Conservation (phyloP, 1,140 invertebrate genomes). For the Paracyclopina nana region DNA sequence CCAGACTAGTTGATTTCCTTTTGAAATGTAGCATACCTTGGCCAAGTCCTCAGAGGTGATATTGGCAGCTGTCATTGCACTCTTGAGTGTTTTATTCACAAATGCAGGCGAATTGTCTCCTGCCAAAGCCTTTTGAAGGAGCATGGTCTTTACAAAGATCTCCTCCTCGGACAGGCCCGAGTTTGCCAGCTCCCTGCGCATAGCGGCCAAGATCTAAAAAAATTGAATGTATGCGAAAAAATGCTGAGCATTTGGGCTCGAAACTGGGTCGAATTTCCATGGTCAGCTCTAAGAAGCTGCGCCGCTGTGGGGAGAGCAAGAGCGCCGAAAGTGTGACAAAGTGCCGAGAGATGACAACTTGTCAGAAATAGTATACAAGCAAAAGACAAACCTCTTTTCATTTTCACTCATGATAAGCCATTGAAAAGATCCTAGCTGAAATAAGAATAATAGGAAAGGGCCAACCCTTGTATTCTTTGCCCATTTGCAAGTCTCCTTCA, state of each 20-base stretch:
- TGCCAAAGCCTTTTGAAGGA: slow-evolving; percentile 16
- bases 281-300: no score
- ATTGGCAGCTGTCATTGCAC: slow-evolving; percentile 12
- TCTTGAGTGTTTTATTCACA: slow-evolving; percentile 16
- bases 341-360: no score
- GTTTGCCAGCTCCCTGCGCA: slow-evolving; percentile 13
- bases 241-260: neutral
- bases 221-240: neutral
- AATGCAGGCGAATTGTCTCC: slow-evolving; percentile 17
- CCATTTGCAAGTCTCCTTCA: no score
- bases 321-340: no score
- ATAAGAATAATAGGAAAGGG: no score
- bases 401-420: no score
- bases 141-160: slow-evolving; percentile 14
- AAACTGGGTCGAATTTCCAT: no score
- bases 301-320: no score
- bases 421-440: no score
- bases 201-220: slow-evolving; percentile 12
- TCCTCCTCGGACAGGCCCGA: slow-evolving; percentile 13
- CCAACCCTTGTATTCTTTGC: no score
- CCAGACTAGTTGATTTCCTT: neutral
- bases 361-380: neutral
- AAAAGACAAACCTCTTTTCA: no score
- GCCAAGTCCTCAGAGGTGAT: slow-evolving; percentile 13
- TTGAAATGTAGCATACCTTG: slow-evolving; percentile 5